These are phyloP conservation scores for Neoscelio sp. DNA, from an alignment of 2,888 invertebrate species.

Conservation along the genomic window DNA sequence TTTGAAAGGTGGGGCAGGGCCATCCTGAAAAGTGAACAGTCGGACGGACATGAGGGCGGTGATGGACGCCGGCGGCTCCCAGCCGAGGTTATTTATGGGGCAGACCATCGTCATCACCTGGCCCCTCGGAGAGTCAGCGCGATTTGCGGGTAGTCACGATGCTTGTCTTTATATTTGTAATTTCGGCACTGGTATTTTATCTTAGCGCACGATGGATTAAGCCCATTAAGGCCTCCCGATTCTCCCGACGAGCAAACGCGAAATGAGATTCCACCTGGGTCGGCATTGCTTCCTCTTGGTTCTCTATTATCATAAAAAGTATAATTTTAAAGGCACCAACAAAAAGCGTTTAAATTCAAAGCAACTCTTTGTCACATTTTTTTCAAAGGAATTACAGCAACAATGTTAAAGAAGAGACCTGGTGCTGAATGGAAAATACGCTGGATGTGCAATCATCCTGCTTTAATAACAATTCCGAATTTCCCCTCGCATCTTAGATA, in stretches of 20 bases:
- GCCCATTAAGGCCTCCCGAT: conserved; percentile 50
- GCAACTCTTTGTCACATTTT: conserved; percentile 17
- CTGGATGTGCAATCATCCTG: conserved; percentile 32
- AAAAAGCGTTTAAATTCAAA: conserved; percentile 20
- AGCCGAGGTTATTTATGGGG: conserved; percentile 77
- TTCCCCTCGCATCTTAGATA: conserved; percentile 71
- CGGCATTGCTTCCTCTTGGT: background rate
- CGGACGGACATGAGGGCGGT: conserved; percentile 76
- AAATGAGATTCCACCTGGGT: conserved; percentile 38
- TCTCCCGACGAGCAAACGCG: conserved; percentile 21
- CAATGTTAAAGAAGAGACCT: conserved; percentile 11
- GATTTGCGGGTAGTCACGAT: conserved; percentile 62
- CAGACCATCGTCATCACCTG: conserved; percentile 73
- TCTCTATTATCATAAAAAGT: conserved; percentile 20
- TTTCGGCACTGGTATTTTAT: conserved; percentile 60
- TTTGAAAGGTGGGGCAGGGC: conserved; percentile 53
- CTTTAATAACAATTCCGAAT: conserved; percentile 74
- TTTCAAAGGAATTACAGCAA: background rate
- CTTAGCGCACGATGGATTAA: conserved; percentile 58
- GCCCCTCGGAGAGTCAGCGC: conserved; percentile 52
- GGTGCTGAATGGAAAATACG: conserved; percentile 35
- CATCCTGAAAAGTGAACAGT: conserved; percentile 48
- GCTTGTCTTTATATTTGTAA: conserved; percentile 65
- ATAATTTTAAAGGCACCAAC: background rate
- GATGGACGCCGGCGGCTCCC: conserved; percentile 79